These are phyloP conservation scores for Pseudotriccus pelzelni DNA, from an alignment of 2,797 vertebrate species.

Conservation along the genomic window DNA sequence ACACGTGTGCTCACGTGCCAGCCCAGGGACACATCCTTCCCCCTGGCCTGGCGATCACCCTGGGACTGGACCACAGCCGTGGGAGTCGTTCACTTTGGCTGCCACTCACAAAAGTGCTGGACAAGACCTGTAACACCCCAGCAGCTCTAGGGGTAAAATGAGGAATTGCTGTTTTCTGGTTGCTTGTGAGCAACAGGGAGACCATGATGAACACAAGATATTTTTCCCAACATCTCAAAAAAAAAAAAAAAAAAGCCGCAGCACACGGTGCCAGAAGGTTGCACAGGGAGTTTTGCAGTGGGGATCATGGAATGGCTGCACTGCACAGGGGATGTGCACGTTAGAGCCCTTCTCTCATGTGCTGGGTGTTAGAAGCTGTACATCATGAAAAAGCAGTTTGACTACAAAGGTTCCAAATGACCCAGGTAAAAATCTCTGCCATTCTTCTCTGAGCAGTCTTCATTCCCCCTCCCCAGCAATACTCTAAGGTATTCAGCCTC, in stretches of 20 bases:
- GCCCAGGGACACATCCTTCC: background rate
- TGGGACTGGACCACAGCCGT: background rate
- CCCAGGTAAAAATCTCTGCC: background rate
- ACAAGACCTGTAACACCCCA: background rate
- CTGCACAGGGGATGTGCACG: accelerated
- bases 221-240: background rate
- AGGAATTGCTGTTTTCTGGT: background rate
- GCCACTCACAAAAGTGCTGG: background rate
- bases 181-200: background rate
- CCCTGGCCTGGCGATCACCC: accelerated
- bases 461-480: accelerated
- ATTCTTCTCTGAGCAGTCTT: background rate
- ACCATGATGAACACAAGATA: background rate
- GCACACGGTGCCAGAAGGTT: background rate
- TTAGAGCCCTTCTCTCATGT: background rate
- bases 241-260: background rate
- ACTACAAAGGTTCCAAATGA: background rate
- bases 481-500: background rate
- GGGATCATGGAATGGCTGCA: accelerated
- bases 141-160: background rate
- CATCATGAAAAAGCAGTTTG: accelerated
- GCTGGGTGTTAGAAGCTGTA: background rate
- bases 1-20: background rate
- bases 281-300: background rate
- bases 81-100: accelerated